Conservation (phyloP, 1,140 invertebrate genomes). For the Akabosia matsudoensis region DNA sequence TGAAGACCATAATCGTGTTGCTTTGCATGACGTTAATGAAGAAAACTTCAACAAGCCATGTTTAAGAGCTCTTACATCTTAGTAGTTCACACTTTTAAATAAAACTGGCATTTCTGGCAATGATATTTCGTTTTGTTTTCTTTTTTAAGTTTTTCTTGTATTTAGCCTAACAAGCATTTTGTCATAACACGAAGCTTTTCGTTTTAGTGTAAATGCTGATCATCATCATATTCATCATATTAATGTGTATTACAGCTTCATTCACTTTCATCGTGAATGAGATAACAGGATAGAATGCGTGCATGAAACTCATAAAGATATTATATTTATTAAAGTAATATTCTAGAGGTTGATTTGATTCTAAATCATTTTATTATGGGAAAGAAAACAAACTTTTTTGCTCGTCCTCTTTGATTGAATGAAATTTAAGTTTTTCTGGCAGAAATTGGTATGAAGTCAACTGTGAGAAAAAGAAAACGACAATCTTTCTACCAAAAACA, state of each 20-base stretch:
- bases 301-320: background rate
- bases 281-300: background rate
- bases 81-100: background rate
- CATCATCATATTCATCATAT: background rate
- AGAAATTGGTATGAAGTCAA: slow-evolving; percentile 19
- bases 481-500: background rate
- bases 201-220: too few relatives aligned
- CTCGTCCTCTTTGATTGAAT: slow-evolving; percentile 5
- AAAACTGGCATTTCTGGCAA: background rate
- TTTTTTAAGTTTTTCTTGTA: background rate
- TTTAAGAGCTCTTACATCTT: background rate
- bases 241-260: background rate
- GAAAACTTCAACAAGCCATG: slow-evolving; percentile 9
- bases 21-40: slow-evolving; percentile 16
- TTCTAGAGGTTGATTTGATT: background rate
- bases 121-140: background rate
- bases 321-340: too few relatives aligned
- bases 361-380: background rate
- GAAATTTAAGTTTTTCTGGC: slow-evolving; percentile 18
- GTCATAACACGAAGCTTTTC: background rate
- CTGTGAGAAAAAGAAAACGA: slow-evolving; percentile 14
- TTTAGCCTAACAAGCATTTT: background rate
- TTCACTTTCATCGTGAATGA: slow-evolving; percentile 6
- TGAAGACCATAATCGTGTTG: too few relatives aligned
- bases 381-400: background rate